Evolutionary conservation across 2,797 vertebrate species (phyloP).

Genomic region (Mycteria americana): DNA sequence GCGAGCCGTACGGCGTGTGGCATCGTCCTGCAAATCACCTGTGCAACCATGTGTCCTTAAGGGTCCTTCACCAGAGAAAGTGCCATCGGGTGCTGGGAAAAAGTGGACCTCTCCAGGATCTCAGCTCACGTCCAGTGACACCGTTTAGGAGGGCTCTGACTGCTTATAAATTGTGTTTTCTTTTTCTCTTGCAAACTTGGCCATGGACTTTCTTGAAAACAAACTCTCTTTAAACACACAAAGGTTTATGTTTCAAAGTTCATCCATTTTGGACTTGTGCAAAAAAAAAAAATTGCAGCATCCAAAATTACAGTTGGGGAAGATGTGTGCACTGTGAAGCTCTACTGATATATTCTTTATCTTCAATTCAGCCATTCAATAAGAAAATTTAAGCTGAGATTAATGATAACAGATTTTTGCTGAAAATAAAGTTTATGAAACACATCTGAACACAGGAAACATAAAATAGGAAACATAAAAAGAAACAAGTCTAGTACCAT

Average conservation of each 20-base stretch:
- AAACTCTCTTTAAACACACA: not conserved
- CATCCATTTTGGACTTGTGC: not conserved
- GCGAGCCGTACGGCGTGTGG: accelerated
- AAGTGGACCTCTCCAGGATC: not conserved
- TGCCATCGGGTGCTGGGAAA: not conserved
- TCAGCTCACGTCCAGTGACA: not conserved
- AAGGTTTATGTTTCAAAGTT: not conserved
- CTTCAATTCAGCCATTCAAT: not conserved
- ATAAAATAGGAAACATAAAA: not conserved
- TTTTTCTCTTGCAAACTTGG: not conserved
- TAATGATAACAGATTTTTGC: not conserved
- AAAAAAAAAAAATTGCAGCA: not conserved
- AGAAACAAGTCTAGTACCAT: not conserved
- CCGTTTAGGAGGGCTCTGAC: not conserved
- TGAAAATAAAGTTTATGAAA: not conserved
- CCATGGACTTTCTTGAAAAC: not conserved
- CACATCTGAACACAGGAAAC: not conserved
- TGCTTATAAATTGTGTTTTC: not conserved
- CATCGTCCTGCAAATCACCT: not conserved
- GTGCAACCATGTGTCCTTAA: not conserved
- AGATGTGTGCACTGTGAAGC: not conserved
- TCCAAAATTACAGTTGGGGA: not conserved
- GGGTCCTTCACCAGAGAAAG: not conserved
- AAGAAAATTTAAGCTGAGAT: not conserved
- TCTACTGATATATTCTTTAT: not conserved